Conservation (phyloP, 2,113 vertebrate species). For the Laterallus jamaicensis region DNA sequence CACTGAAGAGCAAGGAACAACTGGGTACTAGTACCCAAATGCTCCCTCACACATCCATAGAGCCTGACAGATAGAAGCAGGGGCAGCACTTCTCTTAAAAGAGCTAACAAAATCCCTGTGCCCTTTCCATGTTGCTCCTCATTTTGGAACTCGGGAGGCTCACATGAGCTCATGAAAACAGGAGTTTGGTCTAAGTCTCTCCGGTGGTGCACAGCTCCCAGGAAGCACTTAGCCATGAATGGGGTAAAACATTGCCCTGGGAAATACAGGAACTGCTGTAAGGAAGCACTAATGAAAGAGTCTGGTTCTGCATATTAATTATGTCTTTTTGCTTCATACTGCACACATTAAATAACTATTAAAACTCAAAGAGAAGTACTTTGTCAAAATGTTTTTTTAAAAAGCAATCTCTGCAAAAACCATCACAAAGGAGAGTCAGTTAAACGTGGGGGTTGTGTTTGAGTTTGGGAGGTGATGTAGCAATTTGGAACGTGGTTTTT, state of each 20-base stretch:
- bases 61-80: neutral
- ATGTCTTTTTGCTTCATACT: neutral
- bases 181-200: neutral
- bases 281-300: slow-evolving; percentile 22
- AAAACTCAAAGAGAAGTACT: neutral
- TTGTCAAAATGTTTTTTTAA: neutral
- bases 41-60: neutral
- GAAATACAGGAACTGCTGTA: neutral
- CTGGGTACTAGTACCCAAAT: neutral
- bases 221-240: neutral
- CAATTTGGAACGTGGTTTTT: neutral
- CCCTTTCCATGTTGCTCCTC: neutral
- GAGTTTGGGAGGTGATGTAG: rapidly evolving
- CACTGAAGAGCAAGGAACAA: neutral
- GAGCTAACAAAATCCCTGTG: neutral
- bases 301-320: slow-evolving; percentile 3
- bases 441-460: neutral
- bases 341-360: neutral
- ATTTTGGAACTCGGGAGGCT: neutral
- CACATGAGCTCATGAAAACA: neutral
- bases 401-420: neutral
- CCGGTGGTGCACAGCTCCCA: neutral
- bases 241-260: neutral
- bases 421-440: neutral
- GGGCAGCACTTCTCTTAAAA: neutral